Base-by-base conservation (phyloP, 1,140 invertebrate species). In the Acromyrmex charruanus region DNA sequence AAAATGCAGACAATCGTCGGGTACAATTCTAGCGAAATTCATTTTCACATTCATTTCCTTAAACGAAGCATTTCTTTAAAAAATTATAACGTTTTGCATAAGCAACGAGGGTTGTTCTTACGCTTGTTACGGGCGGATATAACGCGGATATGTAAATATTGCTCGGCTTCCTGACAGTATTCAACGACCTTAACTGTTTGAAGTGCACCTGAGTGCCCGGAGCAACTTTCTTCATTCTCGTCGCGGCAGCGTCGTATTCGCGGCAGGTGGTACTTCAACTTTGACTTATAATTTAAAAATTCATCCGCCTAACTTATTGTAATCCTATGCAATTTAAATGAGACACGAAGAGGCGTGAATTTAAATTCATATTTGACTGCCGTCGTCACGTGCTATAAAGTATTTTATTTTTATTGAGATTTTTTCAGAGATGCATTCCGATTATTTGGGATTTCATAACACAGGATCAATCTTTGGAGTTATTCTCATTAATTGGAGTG, bases 241-340 rank as follows among this genome's bases (percentile, higher is more conserved):
- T 59, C 49, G 51, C 51, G 51, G 51, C 35, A 16, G 31, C 55
- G 44, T 31, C 85, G 35, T 86, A 77, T 68, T 79, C 53, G 25
- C 61, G 14, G 61, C 82, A 66, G 82, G 21, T 35, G 55, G 65
- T 63, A 39, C 10, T 65, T 87, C 44, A 85, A 87, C 51, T 74
- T 87, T 65, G 66, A 84, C 79, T 85, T 87, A 75, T 69, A 71
- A 86, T 66, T 53, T 80, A 87, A 87, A 87, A 85, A 87, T 87
- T 85, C 55, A 85, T 87, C 66, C 25, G 68, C 68, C 77, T 35
- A 87, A 68, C 55, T 72, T 72, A 18, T 49, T 72, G 35, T 82
- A 85, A 69, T 44, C 31, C 44, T 35, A 81, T 86, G 75, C 85
- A 86, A 86, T 86, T 86, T 86, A 86, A 68, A 81, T 86, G 12